Percentiles rank a stretch among this genome's conserved stretches.
Conservation (phyloP, 2,888 invertebrate species). For the Lingula anatina region DNA sequence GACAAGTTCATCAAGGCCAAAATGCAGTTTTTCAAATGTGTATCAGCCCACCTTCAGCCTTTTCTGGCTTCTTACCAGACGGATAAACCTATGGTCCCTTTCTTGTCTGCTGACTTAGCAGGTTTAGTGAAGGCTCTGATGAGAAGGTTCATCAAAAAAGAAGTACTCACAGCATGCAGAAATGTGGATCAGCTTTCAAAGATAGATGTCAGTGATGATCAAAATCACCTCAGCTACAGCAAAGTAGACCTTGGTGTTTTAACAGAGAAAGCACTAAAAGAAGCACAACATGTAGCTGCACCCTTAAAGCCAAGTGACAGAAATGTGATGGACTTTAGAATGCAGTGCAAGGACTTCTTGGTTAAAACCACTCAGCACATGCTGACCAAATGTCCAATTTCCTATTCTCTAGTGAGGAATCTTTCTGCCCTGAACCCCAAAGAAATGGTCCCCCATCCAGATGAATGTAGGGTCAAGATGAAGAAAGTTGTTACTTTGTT, state of each 20-base stretch:
- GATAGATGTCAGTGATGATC: constrained; percentile 2
- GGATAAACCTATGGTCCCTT: constrained; percentile 12
- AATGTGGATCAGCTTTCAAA: constrained; percentile 2
- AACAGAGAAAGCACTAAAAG: constrained; percentile 7
- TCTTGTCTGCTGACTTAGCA: constrained; percentile 8
- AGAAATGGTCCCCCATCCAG: constrained; percentile 8
- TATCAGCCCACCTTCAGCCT: too few species aligned
- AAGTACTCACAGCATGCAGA: not conserved
- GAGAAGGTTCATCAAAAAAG: constrained; percentile 3
- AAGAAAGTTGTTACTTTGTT: constrained; percentile 5
- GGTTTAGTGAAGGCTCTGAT: not conserved
- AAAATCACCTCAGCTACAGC: constrained; percentile 4
- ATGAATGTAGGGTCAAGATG: constrained; percentile 7
- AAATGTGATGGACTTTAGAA: constrained; percentile 10
- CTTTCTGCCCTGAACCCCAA: constrained; percentile 9
- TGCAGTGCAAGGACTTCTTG: constrained; percentile 7
- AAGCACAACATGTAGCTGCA: too few species aligned
- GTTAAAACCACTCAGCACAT: constrained; percentile 6
- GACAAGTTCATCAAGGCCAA: too few species aligned
- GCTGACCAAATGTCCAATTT: constrained; percentile 8
- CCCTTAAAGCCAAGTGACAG: constrained; percentile 9
- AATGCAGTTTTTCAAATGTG: too few species aligned
- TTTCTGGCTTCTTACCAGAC: not conserved
- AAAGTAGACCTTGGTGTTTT: constrained; percentile 11
- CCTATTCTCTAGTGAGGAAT: constrained; percentile 11